Conservation (phyloP, 2,113 vertebrate species). For the Phyllostomus hastatus region DNA sequence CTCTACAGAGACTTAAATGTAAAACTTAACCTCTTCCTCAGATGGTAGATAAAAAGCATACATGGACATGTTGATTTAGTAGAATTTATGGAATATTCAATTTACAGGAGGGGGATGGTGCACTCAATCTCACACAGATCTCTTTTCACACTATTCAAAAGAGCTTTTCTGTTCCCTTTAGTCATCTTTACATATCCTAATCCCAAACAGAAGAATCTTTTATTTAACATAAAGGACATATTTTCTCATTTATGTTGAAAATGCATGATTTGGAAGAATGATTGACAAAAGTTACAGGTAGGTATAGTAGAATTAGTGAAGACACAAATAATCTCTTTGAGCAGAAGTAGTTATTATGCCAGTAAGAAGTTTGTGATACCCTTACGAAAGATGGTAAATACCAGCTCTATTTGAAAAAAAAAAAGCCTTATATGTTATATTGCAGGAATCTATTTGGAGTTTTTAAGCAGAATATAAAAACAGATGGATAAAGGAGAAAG, state of each 20-base stretch:
- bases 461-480: neutral
- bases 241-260: neutral
- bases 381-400: neutral
- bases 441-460: neutral
- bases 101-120: accelerated
- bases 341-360: neutral
- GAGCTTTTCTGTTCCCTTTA: neutral
- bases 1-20: neutral
- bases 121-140: neutral
- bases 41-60: neutral
- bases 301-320: neutral
- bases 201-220: neutral
- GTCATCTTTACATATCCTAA: neutral
- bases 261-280: neutral
- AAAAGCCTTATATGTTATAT: neutral
- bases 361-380: neutral
- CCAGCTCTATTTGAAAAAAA: neutral
- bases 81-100: neutral
- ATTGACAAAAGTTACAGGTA: neutral
- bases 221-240: neutral
- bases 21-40: neutral
- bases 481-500: neutral
- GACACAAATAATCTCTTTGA: neutral
- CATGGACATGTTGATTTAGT: neutral
- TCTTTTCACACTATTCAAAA: neutral